Conservation (phyloP, 2,113 vertebrate genomes). For the Podocnemis expansa region DNA sequence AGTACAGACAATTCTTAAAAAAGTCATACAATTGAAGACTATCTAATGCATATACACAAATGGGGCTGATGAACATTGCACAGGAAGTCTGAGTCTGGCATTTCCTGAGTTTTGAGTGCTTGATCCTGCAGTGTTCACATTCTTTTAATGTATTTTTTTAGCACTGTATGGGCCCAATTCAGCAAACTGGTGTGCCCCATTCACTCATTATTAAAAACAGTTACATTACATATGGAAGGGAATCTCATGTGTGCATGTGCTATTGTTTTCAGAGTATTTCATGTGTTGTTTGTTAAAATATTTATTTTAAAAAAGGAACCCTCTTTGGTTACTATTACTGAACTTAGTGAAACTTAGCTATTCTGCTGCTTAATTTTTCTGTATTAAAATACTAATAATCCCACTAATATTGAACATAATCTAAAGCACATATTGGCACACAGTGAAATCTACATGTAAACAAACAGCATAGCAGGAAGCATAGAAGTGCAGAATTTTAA, state of each 20-base stretch:
- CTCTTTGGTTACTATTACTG: neutral
- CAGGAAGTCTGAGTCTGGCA: neutral
- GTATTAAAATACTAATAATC: neutral
- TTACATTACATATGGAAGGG: neutral
- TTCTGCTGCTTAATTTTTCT: neutral
- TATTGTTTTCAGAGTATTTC: neutral
- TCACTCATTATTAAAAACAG: neutral
- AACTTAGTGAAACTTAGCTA: neutral
- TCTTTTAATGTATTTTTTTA: neutral
- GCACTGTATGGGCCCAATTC: fast-evolving
- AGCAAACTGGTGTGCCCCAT: neutral
- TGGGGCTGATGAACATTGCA: neutral
- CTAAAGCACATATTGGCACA: neutral
- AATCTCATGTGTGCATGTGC: neutral
- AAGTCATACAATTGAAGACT: neutral
- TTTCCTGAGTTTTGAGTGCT: neutral
- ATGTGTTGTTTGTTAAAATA: neutral
- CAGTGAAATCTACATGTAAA: neutral
- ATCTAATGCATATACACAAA: neutral
- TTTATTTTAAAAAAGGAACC: neutral
- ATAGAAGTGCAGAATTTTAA: neutral
- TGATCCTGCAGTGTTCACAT: neutral
- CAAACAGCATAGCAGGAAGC: neutral
- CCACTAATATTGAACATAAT: neutral
- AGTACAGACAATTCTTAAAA: fast-evolving